Evolutionary conservation across 2,888 invertebrate genomes (phyloP).

Genomic region (Nysson spinosus): DNA sequence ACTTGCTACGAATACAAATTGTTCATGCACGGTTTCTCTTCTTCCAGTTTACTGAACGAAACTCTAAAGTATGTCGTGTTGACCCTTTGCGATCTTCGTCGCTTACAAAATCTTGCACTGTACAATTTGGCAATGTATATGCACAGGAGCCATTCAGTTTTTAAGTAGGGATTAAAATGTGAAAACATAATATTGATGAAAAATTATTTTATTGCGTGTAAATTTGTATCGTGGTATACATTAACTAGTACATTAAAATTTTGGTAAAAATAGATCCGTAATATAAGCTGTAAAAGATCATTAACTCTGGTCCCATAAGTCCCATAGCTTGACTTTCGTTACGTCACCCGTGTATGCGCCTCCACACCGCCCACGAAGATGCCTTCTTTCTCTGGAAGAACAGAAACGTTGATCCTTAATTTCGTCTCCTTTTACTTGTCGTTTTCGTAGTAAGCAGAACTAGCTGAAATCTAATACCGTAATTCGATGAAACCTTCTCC

Average conservation of each 20-base stretch:
- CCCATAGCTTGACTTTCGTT: constrained; percentile 25
- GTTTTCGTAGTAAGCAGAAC: neutral
- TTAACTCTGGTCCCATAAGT: constrained; percentile 19
- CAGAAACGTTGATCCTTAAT: constrained; percentile 27
- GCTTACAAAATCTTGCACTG: too few relatives aligned
- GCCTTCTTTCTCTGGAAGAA: constrained; percentile 35
- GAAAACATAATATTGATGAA: too few relatives aligned
- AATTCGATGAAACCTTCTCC: too few relatives aligned
- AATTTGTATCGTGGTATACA: too few relatives aligned
- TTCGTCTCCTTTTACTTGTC: neutral
- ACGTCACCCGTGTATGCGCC: constrained; percentile 17
- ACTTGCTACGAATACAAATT: constrained; percentile 30
- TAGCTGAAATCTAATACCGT: neutral
- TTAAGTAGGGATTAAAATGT: too few relatives aligned
- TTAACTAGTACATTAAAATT: neutral
- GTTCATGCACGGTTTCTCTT: constrained; percentile 1
- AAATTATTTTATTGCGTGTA: too few relatives aligned
- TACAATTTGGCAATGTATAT: too few relatives aligned
- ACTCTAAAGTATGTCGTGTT: constrained; percentile 11
- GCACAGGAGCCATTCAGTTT: too few relatives aligned
- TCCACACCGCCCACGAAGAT: constrained; percentile 35
- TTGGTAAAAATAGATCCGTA: neutral
- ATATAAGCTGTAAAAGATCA: neutral
- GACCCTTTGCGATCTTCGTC: too few relatives aligned
- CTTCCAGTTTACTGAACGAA: constrained; percentile 1